Percentiles rank a stretch among this genome's conserved stretches.
Evolutionary conservation across 2,888 invertebrate genomes (phyloP).

Genomic region (Athalia rosae): DNA sequence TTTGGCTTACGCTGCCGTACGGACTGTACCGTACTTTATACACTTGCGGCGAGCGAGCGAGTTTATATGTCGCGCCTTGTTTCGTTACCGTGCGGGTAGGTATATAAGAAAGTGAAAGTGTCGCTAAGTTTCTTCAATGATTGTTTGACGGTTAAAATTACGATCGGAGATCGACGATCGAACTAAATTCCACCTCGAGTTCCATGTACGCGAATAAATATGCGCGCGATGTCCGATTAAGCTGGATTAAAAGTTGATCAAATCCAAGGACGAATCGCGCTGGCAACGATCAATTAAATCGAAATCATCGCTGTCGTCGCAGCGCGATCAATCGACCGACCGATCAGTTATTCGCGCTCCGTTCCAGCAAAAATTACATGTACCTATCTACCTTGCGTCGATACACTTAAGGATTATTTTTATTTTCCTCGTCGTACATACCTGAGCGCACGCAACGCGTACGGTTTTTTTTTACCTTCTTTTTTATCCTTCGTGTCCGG

Average conservation of each 20-base stretch:
- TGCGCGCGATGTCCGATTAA: too few relatives aligned
- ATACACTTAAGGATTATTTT: too few relatives aligned
- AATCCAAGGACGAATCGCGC: too few relatives aligned
- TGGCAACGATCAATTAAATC: too few relatives aligned
- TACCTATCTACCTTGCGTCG: too few relatives aligned
- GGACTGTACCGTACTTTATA: background rate
- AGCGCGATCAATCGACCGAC: too few relatives aligned
- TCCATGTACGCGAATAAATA: background rate
- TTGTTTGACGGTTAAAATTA: slow-evolving; percentile 5
- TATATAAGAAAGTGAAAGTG: slow-evolving; percentile 30
- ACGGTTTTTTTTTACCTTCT: background rate
- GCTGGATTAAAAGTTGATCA: too few relatives aligned
- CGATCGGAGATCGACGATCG: slow-evolving; percentile 11
- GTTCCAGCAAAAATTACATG: too few relatives aligned
- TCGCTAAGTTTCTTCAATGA: slow-evolving; percentile 2
- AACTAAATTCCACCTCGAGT: background rate
- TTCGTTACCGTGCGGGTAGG: background rate
- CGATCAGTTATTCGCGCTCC: too few relatives aligned
- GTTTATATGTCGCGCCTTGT: too few relatives aligned
- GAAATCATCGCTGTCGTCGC: too few relatives aligned
- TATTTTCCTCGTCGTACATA: background rate
- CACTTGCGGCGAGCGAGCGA: background rate
- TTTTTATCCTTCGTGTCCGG: background rate
- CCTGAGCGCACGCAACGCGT: background rate
- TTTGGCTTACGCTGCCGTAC: background rate